Evolutionary conservation across 2,113 vertebrate genomes (phyloP), one percentile per base, ranked within the genome.

Genomic region (Vidua macroura): DNA sequence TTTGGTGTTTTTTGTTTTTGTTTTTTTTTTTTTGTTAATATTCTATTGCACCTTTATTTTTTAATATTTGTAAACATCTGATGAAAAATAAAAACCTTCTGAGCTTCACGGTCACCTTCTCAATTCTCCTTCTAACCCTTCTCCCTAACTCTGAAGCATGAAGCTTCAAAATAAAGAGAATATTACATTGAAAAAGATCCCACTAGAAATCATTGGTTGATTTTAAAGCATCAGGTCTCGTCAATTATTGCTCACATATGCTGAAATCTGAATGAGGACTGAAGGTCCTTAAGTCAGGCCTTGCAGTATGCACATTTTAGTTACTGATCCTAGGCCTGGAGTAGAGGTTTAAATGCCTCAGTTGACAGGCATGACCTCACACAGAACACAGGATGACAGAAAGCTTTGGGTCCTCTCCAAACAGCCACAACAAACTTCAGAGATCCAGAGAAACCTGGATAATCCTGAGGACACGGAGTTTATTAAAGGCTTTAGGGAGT

Each of bases 31-130:
- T 76, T 35, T 7, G 19, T 90, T 88, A 73, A 37, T 90, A n/a
- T 91, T 94, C 46, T 81, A 77, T 70, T 60, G 63, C 27, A 90
- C 37, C 72, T 92, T 80, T 91, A 84, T 69, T 46, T 90, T 93
- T 76, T 39, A 95, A n/a, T 81, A 52, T 37, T 28, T 97, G 92
- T 83, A 91, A 93, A 92, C 41, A 48, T 67, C 48, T 85, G 55
- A 81, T 92, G 53, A 92, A 91, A 77, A 78, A 93, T 91, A 80
- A 86, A 91, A 84, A 60, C 31, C 16, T 64, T 79, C 30, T 39
- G 67, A 60, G 15, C 46, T 80, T 52, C 80, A 64, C 1, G 3
- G 15, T 55, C 59, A 84, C 48, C 25, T 83, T 88, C 55, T 58
- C 33, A 81, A 51, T 62, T 70, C 37, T 73, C 24, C 53, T 52